phyloP scores from a whole-genome alignment of 2,113 vertebrate genomes.

The Alethe diademata region DNA sequence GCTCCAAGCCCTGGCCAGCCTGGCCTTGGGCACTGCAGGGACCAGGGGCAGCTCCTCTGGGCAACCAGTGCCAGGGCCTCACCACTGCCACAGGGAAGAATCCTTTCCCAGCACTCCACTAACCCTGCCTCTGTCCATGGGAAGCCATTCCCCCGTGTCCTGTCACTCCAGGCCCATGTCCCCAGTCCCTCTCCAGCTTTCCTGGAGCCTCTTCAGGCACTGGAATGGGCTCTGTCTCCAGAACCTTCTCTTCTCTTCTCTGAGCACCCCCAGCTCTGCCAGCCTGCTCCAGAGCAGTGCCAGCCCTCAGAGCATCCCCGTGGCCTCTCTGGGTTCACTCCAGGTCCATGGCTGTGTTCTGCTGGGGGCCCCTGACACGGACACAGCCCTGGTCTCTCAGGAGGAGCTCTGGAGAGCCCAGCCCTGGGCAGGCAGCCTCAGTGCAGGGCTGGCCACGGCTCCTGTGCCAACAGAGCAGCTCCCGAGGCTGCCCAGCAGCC shows the following conservation, averaged over 20 bases:
- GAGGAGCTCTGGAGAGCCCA: neutral
- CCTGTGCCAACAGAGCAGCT: rapidly evolving
- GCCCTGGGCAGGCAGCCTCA: rapidly evolving
- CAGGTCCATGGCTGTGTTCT: neutral
- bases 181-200: neutral
- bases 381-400: neutral
- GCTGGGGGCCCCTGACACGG: neutral
- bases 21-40: neutral
- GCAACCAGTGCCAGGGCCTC: neutral
- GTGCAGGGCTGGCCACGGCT: neutral
- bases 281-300: neutral
- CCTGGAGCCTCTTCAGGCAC: neutral
- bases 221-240: neutral
- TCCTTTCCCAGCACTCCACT: neutral
- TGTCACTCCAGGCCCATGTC: neutral
- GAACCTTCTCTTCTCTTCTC: neutral
- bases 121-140: neutral
- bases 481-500: neutral
- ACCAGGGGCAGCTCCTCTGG: too few species aligned
- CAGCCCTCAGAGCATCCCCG: neutral
- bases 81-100: neutral
- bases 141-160: neutral
- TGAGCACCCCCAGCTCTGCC: neutral
- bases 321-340: neutral
- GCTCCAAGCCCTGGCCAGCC: neutral